Evolutionary conservation across 2,113 vertebrate species (phyloP), one percentile per base, ranked within the genome.

Genomic region (Telmatochromis sp.): DNA sequence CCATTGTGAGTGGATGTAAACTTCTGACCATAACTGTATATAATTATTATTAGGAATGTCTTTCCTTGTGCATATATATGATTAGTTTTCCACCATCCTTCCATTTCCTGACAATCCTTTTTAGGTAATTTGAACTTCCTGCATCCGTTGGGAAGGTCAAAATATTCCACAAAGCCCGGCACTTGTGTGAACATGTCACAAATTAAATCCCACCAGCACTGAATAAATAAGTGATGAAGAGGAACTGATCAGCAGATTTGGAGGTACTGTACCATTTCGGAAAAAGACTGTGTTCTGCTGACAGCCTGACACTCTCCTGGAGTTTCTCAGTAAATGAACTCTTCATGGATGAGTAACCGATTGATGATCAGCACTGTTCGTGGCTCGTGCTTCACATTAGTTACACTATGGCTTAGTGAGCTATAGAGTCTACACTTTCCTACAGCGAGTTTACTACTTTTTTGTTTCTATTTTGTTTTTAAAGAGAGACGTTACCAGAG

Each of bases 171-270:
- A 60, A 3, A 19, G 45, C 51, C 26, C 7, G 9, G 85, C 90
- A 84, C 81, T 89, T 80, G 17, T 83, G 37, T 51, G 45, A 42
- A 63, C 9, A 71, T 51, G 55, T 50, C 53, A 63, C 60, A 73
- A 82, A 81, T 40, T 23, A 57, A 57, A 33, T 58, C 42, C 78
- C 53, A 21, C 80, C 57, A 58, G 47, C 6, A 13, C 68, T 57
- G 14, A 85, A 88, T 93, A 85, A 96, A 94, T 96, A 42, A 95
- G 86, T 95, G 91, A 94, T 91, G 40, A 89, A 92, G 81, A 91
- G 89, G 93, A 96, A 92, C 63, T 73, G 54, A 93, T 96, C 96
- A 96, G 96, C 95, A 95, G 37, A 95, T 94, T 87, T 87, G 86
- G 90, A 91, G 40, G 84, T 93, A 95, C 33, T 84, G 84, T 89